Percentiles rank a stretch among this genome's conserved stretches.
phyloP scores from a whole-genome alignment of 2,888 invertebrate genomes.

The Watsonalla binaria region DNA sequence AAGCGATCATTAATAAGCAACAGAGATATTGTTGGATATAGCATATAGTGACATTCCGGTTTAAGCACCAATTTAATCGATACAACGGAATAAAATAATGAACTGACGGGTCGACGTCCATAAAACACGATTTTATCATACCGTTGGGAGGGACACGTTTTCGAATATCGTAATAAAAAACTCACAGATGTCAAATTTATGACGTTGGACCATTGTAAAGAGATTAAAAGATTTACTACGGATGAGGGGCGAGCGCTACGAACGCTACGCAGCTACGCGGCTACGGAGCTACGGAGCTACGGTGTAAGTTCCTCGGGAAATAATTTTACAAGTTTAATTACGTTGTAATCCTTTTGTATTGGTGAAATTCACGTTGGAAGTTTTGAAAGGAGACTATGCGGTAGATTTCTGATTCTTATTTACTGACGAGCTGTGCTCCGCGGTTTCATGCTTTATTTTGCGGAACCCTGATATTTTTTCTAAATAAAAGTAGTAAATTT shows the following conservation, averaged over 20 bases:
- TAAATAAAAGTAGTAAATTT: no score
- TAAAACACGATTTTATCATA: conserved; percentile 77
- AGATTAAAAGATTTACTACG: conserved; percentile 77
- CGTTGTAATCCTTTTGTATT: conserved; percentile 43
- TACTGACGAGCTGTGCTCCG: not conserved
- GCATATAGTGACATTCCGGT: conserved; percentile 12
- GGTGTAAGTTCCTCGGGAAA: conserved; percentile 41
- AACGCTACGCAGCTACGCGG: conserved; percentile 34
- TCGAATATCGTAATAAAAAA: conserved; percentile 78
- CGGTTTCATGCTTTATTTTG: no score
- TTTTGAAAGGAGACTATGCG: conserved; percentile 2
- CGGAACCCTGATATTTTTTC: no score
- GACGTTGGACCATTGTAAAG: conserved; percentile 74
- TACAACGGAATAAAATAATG: conserved; percentile 70
- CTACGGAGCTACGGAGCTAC: conserved; percentile 29
- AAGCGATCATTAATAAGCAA: no score
- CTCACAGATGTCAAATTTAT: conserved; percentile 79
- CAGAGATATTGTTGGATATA: no score
- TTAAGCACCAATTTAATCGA: conserved; percentile 59
- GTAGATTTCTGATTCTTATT: not conserved
- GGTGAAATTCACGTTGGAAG: conserved; percentile 17
- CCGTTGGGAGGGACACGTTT: conserved; percentile 73
- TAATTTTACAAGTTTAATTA: conserved; percentile 50
- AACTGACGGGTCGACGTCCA: conserved; percentile 63
- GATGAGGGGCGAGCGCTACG: conserved; percentile 41